Evolutionary conservation across 2,797 vertebrate genomes (phyloP).

Genomic region (Somateria mollissima): DNA sequence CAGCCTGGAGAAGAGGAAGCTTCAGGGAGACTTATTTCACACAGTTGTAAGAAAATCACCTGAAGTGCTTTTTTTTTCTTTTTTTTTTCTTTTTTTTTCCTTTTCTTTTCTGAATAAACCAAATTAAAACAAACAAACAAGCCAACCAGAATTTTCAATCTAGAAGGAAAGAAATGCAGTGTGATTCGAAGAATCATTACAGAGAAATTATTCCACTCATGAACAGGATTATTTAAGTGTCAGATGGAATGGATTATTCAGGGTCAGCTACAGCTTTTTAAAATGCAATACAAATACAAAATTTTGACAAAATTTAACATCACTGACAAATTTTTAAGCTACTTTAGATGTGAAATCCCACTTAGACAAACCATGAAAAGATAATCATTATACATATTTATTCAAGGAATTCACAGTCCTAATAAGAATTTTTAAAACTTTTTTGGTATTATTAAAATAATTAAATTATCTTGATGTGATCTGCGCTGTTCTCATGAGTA

Average conservation of each 20-base stretch:
- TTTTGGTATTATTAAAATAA: not conserved
- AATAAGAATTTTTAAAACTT: not conserved
- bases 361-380: not conserved
- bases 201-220: not conserved
- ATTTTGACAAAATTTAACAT: not conserved
- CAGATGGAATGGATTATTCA: not conserved
- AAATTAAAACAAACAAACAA: not conserved
- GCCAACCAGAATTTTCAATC: not conserved
- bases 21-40: not conserved
- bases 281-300: not conserved
- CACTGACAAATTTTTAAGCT: not conserved
- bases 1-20: too few relatives aligned
- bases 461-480: not conserved
- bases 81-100: not conserved
- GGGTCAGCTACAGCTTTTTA: not conserved
- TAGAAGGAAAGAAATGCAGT: not conserved
- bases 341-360: not conserved
- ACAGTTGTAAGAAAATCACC: not conserved
- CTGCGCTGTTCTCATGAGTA: not conserved
- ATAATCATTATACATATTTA: not conserved
- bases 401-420: not conserved
- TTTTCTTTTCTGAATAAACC: not conserved
- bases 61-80: not conserved
- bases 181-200: not conserved
- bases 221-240: not conserved